A percentile compares a stretch with the other conserved stretches of the same genome.
These are phyloP conservation scores for Zaprionus gabonicus DNA, from an alignment of 1,140 invertebrate genomes.

Conservation along the genomic window DNA sequence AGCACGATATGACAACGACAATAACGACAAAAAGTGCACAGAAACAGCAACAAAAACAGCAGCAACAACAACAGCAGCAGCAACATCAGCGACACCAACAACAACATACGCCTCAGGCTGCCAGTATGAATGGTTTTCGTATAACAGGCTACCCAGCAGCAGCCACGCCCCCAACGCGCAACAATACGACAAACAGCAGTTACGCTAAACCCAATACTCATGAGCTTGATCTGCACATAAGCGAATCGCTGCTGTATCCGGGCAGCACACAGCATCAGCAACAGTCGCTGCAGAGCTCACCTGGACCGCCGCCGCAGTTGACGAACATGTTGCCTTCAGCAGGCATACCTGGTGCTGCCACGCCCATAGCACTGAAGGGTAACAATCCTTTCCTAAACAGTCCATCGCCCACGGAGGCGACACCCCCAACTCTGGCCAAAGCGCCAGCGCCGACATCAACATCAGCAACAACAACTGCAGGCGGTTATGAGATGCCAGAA, in stretches of 20 bases:
- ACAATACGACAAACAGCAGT: constrained; percentile 41
- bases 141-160: constrained; percentile 80
- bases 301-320: constrained; percentile 71
- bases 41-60: constrained; percentile 43
- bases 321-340: constrained; percentile 67
- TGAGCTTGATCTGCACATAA: constrained; percentile 75
- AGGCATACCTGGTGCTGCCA: constrained; percentile 64
- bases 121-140: constrained; percentile 79
- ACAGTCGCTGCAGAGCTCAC: constrained; percentile 61
- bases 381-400: constrained; percentile 82
- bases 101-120: constrained; percentile 25
- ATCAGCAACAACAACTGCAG: constrained; percentile 25
- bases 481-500: constrained; percentile 74
- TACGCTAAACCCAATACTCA: constrained; percentile 66
- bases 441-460: constrained; percentile 1
- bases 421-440: constrained; percentile 22
- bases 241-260: constrained; percentile 69
- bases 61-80: constrained; percentile 21
- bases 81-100: constrained; percentile 33
- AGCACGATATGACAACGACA: constrained; percentile 62
- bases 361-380: constrained; percentile 77
- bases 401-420: constrained; percentile 71
- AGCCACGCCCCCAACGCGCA: constrained; percentile 64
- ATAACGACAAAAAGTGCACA: constrained; percentile 68
- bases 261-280: constrained; percentile 63